phyloP scores from a whole-genome alignment of 1,140 invertebrate species.

The Habropoda laboriosa region DNA sequence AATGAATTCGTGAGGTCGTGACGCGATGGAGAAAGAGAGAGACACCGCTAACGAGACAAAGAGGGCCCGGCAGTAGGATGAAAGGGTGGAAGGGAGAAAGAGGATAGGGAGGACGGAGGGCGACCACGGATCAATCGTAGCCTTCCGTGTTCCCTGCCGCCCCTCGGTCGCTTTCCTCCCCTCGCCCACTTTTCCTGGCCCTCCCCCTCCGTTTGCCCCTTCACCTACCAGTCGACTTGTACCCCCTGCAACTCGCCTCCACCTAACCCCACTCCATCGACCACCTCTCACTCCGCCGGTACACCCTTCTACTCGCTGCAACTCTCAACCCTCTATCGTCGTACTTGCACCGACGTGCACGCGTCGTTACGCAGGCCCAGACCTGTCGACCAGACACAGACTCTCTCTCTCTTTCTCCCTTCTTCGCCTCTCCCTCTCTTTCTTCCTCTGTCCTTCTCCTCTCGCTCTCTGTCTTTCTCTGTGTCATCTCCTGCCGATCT shows the following conservation, averaged over 20 bases:
- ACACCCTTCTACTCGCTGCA: conserved; percentile 56
- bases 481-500: background rate
- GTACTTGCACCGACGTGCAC: conserved; percentile 77
- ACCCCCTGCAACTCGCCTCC: conserved; percentile 56
- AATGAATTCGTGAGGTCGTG: conserved; percentile 75
- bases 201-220: conserved; percentile 52
- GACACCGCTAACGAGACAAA: conserved; percentile 55
- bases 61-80: conserved; percentile 47
- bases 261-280: conserved; percentile 55
- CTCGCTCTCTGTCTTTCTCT: too few relatives aligned
- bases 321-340: conserved; percentile 69
- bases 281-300: conserved; percentile 34
- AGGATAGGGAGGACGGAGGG: conserved; percentile 64
- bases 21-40: conserved; percentile 32
- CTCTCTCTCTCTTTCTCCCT: conserved; percentile 35
- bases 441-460: background rate
- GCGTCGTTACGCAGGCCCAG: conserved; percentile 80
- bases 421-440: background rate
- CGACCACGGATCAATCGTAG: conserved; percentile 80
- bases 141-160: conserved; percentile 74
- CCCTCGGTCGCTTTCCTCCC: conserved; percentile 58
- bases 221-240: conserved; percentile 60
- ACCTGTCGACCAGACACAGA: conserved; percentile 73
- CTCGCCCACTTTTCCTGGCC: conserved; percentile 34
- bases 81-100: conserved; percentile 56